Evolutionary conservation across 1,140 invertebrate species (phyloP).

Genomic region (Thaumetopoea pityocampa): DNA sequence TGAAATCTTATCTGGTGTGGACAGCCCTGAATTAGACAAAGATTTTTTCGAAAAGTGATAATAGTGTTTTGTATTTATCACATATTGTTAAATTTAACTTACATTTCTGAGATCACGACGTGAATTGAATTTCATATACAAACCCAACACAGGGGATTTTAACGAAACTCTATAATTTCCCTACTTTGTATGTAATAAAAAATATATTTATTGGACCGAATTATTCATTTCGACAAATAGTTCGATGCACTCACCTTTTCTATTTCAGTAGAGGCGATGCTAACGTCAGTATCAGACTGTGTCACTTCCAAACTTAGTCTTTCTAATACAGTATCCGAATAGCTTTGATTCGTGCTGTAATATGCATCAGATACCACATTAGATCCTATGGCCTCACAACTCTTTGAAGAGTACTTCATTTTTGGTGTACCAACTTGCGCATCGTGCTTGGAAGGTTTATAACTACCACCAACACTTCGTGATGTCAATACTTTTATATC

Average conservation of each 20-base stretch:
- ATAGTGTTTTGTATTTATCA: no score
- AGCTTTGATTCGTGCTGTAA: slow-evolving; percentile 36
- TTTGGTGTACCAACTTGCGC: slow-evolving; percentile 49
- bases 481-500: slow-evolving; percentile 31
- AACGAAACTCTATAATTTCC: no score
- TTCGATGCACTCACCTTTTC: slow-evolving; percentile 36
- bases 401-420: slow-evolving; percentile 54
- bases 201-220: no score
- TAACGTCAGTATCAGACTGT: slow-evolving; percentile 34
- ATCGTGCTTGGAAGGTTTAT: slow-evolving; percentile 36
- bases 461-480: slow-evolving; percentile 44
- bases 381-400: slow-evolving; percentile 55
- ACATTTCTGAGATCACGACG: no score
- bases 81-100: no score
- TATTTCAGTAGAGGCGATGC: slow-evolving; percentile 18
- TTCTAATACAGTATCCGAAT: slow-evolving; percentile 55
- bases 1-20: no score
- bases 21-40: no score
- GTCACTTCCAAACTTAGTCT: slow-evolving; percentile 45
- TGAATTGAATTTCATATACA: no score
- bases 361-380: slow-evolving; percentile 28
- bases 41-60: no score
- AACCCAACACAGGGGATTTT: no score
- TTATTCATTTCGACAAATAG: no score
- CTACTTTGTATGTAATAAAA: no score